Conservation (phyloP, 53 echinoderm and acorn worm species). For the Zoroaster sp. region DNA sequence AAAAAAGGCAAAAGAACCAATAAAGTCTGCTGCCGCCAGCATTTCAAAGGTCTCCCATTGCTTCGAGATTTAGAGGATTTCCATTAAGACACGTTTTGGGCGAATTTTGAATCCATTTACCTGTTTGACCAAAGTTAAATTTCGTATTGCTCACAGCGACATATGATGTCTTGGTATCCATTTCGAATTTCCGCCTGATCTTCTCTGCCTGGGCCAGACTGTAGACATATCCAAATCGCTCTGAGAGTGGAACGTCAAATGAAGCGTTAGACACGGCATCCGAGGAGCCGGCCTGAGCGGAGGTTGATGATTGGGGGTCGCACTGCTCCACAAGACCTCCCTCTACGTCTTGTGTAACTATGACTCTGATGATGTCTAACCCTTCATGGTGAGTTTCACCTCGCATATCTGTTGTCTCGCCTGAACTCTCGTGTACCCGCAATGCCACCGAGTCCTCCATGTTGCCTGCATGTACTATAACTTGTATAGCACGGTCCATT, state of each 20-base stretch:
- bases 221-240: conserved; percentile 39
- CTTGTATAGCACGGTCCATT: not conserved
- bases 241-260: conserved; percentile 19
- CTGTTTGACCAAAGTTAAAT: conserved; percentile 29
- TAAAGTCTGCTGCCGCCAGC: too few relatives aligned
- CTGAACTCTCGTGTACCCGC: not conserved
- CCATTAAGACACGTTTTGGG: not conserved
- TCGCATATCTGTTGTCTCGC: not conserved
- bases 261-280: not conserved
- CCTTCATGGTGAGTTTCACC: not conserved
- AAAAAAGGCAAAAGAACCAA: not conserved
- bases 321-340: not conserved
- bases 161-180: conserved; percentile 3
- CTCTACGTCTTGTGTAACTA: not conserved
- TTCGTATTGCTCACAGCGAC: not conserved
- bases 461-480: not conserved
- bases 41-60: not conserved
- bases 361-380: not conserved
- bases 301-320: not conserved
- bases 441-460: not conserved
- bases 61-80: not conserved
- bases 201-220: conserved; percentile 13
- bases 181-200: not conserved
- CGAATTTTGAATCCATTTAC: not conserved
- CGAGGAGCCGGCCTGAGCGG: not conserved